These are phyloP conservation scores for Belonocnema kinseyi DNA, from an alignment of 1,140 invertebrate species.

Conservation along the genomic window DNA sequence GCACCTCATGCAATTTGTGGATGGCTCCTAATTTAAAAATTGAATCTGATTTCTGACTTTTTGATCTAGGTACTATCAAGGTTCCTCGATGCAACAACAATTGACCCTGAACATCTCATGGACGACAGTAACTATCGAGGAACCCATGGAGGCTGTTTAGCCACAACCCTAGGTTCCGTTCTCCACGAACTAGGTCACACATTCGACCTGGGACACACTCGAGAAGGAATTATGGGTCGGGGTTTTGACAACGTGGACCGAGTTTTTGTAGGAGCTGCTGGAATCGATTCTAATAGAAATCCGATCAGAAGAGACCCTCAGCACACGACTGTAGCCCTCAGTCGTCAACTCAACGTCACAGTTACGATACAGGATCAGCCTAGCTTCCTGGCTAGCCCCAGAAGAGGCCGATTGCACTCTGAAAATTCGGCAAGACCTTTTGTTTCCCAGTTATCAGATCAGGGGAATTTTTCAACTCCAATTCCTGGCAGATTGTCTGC, in stretches of 20 bases:
- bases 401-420: slow-evolving; percentile 65
- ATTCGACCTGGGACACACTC: slow-evolving; percentile 94
- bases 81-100: slow-evolving; percentile 78
- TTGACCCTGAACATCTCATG: slow-evolving; percentile 85
- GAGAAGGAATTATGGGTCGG: slow-evolving; percentile 94
- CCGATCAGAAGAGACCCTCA: slow-evolving; percentile 68
- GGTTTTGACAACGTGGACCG: slow-evolving; percentile 93
- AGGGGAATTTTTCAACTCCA: slow-evolving; percentile 35
- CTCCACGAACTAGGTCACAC: slow-evolving; percentile 96
- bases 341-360: slow-evolving; percentile 69
- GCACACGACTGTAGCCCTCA: slow-evolving; percentile 69
- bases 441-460: slow-evolving; percentile 36
- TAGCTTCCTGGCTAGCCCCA: slow-evolving; percentile 51
- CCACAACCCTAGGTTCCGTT: slow-evolving; percentile 94
- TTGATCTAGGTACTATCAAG: slow-evolving; percentile 61
- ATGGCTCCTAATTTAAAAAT: too few species aligned
- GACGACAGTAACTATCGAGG: slow-evolving; percentile 93
- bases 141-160: slow-evolving; percentile 91
- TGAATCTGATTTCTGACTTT: too few species aligned
- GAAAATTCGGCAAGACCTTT: slow-evolving; percentile 63
- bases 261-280: slow-evolving; percentile 79
- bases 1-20: too few species aligned
- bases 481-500: slow-evolving; percentile 65
- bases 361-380: slow-evolving; percentile 66
- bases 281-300: slow-evolving; percentile 70